Base-by-base conservation (phyloP, 2,888 invertebrate species). In the Archaeoteleia sp. region DNA sequence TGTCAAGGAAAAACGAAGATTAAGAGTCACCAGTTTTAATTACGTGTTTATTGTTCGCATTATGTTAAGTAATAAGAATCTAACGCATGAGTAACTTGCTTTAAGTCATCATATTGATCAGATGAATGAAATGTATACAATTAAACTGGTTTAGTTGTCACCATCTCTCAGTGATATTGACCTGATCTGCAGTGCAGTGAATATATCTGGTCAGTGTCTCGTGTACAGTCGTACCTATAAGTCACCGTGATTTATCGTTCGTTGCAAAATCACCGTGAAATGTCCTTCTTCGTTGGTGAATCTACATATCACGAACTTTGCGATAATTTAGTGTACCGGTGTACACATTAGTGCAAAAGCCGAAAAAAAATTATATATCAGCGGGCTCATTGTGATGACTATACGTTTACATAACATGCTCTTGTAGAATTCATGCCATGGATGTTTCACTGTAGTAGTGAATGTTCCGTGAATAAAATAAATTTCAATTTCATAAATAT, bases 191-290 rank as follows among this genome's bases (percentile, higher is more conserved):
- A 12, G 23, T 43, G 34, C 23, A 23, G 25, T 20, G 37, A 48
- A 35, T 60, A 32, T 42, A 54, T 54, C 39, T 54, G 32, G 39
- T 42, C 49, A 51, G 46, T 65, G 66, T 60, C 60, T 66, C 35
- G 35, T 15, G 32, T 37, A 27, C 12, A 66, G 27, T 29, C 37
- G 37, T 42, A 17, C 13, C 48, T 48, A 54, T 66, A 66, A 66
- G 54, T 66, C 66, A 66, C 60, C 10, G 29, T 66, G 66, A 66
- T 66, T 66, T 60, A 67, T 48, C 23, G 43, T 15, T 54, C 25
- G 42, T 49, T 43, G 35, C 30, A 54, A 57, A 51, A 65, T 29
- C 48, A 55, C 45, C 29, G 43, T 27, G 53, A 53, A 66, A 40
- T 60, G 60, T 60, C 39, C 20, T 39, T 46, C 17, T 43, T 10